Percentiles rank a stretch among this genome's conserved stretches.
Conservation (phyloP, 2,113 vertebrate genomes). For the Girardinichthys multiradiatus region DNA sequence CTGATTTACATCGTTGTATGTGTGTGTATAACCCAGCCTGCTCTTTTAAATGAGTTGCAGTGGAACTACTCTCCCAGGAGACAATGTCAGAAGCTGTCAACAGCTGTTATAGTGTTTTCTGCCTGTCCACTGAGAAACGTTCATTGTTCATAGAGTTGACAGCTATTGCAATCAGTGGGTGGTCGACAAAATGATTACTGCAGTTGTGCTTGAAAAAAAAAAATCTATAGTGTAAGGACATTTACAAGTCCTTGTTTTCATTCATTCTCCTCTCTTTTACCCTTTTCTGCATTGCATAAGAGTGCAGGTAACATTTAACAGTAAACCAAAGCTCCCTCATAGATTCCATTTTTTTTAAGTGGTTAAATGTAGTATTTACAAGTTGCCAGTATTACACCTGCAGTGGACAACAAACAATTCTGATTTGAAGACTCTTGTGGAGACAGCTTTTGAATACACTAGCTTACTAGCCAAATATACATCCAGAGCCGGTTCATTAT, state of each 20-base stretch:
- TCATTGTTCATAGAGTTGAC: constrained; percentile 38
- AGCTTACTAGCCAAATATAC: not conserved
- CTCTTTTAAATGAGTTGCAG: constrained; percentile 28
- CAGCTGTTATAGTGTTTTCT: constrained; percentile 28
- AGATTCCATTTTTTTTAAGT: not conserved
- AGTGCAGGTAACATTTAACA: constrained; percentile 9
- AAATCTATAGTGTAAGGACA: constrained; percentile 4
- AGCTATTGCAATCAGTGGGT: constrained; percentile 42
- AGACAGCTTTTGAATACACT: not conserved
- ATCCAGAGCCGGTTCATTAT: no score
- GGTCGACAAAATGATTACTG: constrained; percentile 37
- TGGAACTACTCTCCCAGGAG: constrained; percentile 22
- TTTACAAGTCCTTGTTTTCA: constrained; percentile 40
- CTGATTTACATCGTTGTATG: constrained; percentile 50
- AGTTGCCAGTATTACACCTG: not conserved
- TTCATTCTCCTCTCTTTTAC: constrained; percentile 15
- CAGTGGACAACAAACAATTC: not conserved
- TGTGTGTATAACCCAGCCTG: constrained; percentile 5
- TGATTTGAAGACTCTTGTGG: not conserved
- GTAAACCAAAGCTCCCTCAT: not conserved
- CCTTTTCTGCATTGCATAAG: constrained; percentile 23
- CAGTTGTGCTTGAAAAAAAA: constrained; percentile 8
- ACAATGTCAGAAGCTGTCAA: constrained; percentile 33
- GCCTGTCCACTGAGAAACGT: constrained; percentile 18
- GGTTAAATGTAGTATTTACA: not conserved